A percentile compares a stretch with the other conserved stretches of the same genome.
phyloP scores from a whole-genome alignment of 2,797 vertebrate genomes.

The Falco biarmicus region DNA sequence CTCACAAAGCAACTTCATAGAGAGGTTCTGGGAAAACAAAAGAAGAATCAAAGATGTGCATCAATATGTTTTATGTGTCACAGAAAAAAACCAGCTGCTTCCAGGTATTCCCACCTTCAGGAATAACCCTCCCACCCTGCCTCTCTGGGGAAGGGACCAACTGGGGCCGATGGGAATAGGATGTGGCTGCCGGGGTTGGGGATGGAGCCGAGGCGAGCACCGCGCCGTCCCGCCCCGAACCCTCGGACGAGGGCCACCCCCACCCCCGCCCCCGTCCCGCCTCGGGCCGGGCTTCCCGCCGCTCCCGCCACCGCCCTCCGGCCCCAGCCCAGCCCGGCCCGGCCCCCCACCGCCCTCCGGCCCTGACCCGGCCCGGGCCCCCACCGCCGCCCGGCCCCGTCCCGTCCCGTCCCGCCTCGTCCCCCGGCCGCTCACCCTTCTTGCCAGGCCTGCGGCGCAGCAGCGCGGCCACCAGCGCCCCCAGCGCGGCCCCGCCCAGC shows the following conservation, averaged over 20 bases:
- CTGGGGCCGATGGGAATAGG: too few relatives aligned
- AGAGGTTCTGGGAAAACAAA: slow-evolving; percentile 38
- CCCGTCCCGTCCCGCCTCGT: too few relatives aligned
- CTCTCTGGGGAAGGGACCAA: too few relatives aligned
- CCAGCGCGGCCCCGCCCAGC: neutral
- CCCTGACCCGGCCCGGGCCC: too few relatives aligned
- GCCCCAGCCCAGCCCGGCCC: too few relatives aligned
- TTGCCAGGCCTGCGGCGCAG: neutral
- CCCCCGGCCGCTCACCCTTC: neutral
- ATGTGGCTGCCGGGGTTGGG: neutral
- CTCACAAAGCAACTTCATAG: slow-evolving; percentile 73
- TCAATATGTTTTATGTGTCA: neutral
- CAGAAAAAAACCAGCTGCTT: neutral
- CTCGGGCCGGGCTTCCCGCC: neutral
- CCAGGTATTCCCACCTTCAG: neutral
- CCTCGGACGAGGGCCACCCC: too few relatives aligned
- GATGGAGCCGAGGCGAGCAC: neutral
- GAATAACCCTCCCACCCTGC: neutral
- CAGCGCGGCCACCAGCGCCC: neutral
- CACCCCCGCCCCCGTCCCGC: neutral
- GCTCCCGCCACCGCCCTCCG: too few relatives aligned
- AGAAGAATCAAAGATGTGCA: neutral
- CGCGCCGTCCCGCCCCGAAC: neutral
- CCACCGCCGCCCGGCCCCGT: too few relatives aligned
- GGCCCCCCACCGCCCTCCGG: too few relatives aligned